Evolutionary conservation across 2,113 vertebrate genomes (phyloP).

Genomic region (Nibea albiflora): DNA sequence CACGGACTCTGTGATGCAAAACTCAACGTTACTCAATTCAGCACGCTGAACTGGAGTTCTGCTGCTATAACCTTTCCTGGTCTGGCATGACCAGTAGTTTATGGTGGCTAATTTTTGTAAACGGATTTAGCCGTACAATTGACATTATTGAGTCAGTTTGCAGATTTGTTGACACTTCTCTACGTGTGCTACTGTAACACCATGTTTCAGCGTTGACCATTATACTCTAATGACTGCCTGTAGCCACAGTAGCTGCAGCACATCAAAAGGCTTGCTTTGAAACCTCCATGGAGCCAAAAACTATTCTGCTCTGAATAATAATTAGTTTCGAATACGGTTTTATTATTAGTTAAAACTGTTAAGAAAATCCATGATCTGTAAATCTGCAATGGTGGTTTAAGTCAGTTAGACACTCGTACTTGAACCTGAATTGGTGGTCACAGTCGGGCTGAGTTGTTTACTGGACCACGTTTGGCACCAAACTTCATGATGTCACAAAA

Average conservation of each 20-base stretch:
- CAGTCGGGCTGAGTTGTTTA: too few relatives aligned
- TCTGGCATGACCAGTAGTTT: background rate
- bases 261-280: background rate
- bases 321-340: background rate
- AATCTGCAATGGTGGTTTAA: background rate
- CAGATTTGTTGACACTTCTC: background rate
- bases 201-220: background rate
- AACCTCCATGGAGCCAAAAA: background rate
- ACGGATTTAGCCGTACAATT: background rate
- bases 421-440: too few relatives aligned
- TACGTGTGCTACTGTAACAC: background rate
- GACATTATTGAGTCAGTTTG: background rate
- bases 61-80: background rate
- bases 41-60: too few relatives aligned
- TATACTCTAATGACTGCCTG: too few relatives aligned
- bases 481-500: background rate
- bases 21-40: background rate
- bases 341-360: background rate
- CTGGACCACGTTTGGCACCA: background rate
- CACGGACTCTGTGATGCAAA: background rate
- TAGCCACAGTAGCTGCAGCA: background rate
- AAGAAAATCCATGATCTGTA: background rate
- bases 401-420: background rate
- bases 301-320: background rate
- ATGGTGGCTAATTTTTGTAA: background rate